Percentiles rank a stretch among this genome's conserved stretches.
phyloP scores from a whole-genome alignment of 2,888 invertebrate species.

The Steromphala cineraria region DNA sequence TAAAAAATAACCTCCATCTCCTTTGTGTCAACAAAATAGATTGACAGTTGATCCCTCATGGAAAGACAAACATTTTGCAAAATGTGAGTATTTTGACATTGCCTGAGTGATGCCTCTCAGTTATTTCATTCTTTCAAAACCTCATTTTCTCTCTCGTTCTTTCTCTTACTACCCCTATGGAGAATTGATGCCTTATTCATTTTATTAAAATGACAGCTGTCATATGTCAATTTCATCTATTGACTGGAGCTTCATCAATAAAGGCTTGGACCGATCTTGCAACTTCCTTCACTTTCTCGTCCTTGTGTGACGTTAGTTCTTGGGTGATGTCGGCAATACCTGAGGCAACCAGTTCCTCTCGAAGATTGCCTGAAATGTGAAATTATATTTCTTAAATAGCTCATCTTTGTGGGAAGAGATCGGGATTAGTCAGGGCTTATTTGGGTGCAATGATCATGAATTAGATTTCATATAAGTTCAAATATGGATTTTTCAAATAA shows the following conservation, averaged over 20 bases:
- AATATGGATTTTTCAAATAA: too few relatives aligned
- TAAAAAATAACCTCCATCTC: too few relatives aligned
- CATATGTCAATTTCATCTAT: conserved; percentile 43
- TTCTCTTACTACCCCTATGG: background rate
- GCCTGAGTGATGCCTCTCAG: too few relatives aligned
- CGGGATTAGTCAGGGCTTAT: too few relatives aligned
- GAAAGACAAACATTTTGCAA: too few relatives aligned
- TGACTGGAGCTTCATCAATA: conserved; percentile 54
- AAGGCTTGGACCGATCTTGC: conserved; percentile 52
- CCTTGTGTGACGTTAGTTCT: conserved; percentile 53
- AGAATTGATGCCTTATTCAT: background rate
- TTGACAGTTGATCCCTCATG: too few relatives aligned
- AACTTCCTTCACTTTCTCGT: conserved; percentile 57
- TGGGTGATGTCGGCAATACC: conserved; percentile 57
- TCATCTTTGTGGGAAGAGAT: too few relatives aligned
- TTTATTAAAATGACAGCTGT: background rate
- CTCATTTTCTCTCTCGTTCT: background rate
- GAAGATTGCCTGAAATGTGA: conserved; percentile 55
- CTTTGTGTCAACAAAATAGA: too few relatives aligned
- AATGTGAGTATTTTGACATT: too few relatives aligned
- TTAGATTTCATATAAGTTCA: too few relatives aligned
- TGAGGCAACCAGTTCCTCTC: conserved; percentile 58
- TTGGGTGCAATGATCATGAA: too few relatives aligned
- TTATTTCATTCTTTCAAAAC: background rate
- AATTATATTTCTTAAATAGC: too few relatives aligned